A percentile compares a stretch with the other conserved stretches of the same genome.
Evolutionary conservation across 2,888 invertebrate species (phyloP).

Genomic region (Pyrrhia umbra): DNA sequence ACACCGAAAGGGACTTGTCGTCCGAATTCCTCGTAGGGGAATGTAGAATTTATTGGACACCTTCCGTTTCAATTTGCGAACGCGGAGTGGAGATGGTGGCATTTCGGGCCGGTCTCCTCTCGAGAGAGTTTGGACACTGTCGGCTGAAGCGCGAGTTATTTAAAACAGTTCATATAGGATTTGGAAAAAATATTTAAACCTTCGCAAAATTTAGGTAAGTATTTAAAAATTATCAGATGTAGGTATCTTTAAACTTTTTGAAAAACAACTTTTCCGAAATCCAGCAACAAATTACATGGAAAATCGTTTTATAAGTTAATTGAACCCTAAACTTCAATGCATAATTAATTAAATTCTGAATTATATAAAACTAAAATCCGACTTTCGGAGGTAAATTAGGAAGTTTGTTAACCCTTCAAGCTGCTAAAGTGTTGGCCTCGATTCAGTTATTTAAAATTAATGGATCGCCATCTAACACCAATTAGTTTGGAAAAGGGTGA

Average conservation of each 20-base stretch:
- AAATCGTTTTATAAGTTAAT: conserved; percentile 19
- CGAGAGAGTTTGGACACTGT: conserved; percentile 55
- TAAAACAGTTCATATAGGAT: conserved; percentile 26
- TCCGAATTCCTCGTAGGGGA: conserved; percentile 76
- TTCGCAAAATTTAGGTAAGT: no score
- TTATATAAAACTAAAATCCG: conserved; percentile 46
- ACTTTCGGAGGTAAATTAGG: conserved; percentile 38
- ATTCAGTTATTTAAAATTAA: conserved; percentile 55
- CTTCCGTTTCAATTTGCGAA: conserved; percentile 87
- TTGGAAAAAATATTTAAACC: no score
- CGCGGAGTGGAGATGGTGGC: conserved; percentile 75
- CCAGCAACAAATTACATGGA: conserved; percentile 12
- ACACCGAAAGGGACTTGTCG: conserved; percentile 73
- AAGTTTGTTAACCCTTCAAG: conserved; percentile 51
- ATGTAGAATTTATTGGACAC: conserved; percentile 84
- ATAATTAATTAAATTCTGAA: conserved; percentile 33
- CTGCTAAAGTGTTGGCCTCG: conserved; percentile 39
- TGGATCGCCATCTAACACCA: conserved; percentile 42
- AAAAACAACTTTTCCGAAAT: not conserved
- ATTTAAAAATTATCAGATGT: not conserved
- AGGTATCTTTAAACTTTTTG: not conserved
- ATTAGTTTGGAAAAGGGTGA: conserved; percentile 39
- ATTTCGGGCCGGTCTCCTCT: conserved; percentile 59
- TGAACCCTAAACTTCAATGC: conserved; percentile 33
- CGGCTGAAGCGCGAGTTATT: conserved; percentile 33